Conservation (phyloP, 2,888 invertebrate species). For the Hydrotaea diabolus region DNA sequence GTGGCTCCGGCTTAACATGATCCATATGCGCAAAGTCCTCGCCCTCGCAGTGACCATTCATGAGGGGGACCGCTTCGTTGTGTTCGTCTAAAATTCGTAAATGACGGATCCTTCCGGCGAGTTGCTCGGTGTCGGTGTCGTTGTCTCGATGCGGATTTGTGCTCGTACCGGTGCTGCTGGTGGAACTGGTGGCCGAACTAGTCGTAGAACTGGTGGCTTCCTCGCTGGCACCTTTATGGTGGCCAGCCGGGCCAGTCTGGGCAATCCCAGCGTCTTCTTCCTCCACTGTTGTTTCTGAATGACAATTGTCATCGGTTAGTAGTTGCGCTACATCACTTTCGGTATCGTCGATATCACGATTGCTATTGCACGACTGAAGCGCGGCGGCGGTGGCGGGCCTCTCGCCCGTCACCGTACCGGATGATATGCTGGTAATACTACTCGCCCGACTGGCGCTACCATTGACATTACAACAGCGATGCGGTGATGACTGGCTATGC, state of each 20-base stretch:
- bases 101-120: conserved; percentile 71
- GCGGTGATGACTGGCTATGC: conserved; percentile 80
- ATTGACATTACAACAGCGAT: conserved; percentile 80
- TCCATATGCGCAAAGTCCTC: conserved; percentile 32
- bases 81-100: conserved; percentile 77
- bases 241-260: background rate
- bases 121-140: conserved; percentile 54
- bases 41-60: conserved; percentile 61
- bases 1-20: conserved; percentile 70
- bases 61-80: conserved; percentile 61
- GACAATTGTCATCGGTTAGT: conserved; percentile 76
- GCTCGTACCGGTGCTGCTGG: conserved; percentile 66
- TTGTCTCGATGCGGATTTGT: background rate
- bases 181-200: background rate
- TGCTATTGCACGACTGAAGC: conserved; percentile 73
- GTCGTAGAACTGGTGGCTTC: conserved; percentile 33
- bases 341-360: conserved; percentile 74
- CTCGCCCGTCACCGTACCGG: conserved; percentile 79
- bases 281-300: conserved; percentile 77
- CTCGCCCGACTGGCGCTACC: conserved; percentile 65
- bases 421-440: conserved; percentile 78
- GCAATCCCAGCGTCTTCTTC: conserved; percentile 68
- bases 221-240: background rate
- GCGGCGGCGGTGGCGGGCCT: conserved; percentile 65
- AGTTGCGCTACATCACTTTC: conserved; percentile 77